Conservation (phyloP, 2,797 vertebrate species). For the Poecilia wingei region DNA sequence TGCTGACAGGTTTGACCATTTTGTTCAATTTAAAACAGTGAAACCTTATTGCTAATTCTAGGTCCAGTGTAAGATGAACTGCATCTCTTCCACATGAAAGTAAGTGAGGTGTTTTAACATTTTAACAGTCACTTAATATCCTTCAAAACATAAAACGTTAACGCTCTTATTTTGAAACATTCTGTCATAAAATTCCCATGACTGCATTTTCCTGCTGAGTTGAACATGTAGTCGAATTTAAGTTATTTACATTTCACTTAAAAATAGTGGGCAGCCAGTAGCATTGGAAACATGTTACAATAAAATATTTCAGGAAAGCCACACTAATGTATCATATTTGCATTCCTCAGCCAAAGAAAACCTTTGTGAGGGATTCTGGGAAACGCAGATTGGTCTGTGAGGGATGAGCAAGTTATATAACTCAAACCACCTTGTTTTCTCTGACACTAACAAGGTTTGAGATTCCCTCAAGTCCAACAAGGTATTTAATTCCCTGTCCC, state of each 20-base stretch:
- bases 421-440: background rate
- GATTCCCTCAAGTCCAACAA: background rate
- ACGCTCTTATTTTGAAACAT: background rate
- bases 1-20: background rate
- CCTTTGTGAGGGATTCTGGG: background rate
- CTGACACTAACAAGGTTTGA: background rate
- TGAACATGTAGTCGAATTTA: background rate
- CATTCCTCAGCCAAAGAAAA: constrained; percentile 3
- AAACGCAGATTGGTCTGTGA: background rate
- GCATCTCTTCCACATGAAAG: background rate
- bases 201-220: background rate
- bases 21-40: background rate
- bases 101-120: background rate
- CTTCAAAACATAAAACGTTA: too few species aligned
- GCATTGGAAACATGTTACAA: background rate
- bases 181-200: background rate
- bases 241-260: background rate
- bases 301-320: background rate
- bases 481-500: background rate
- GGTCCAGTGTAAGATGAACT: background rate
- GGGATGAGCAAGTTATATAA: background rate
- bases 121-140: too few species aligned
- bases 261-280: background rate
- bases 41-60: background rate
- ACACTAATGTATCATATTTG: background rate